A percentile compares a stretch with the other conserved stretches of the same genome.
Conservation (phyloP, 2,888 invertebrate species). For the Drosophila pseudotakahashii region DNA sequence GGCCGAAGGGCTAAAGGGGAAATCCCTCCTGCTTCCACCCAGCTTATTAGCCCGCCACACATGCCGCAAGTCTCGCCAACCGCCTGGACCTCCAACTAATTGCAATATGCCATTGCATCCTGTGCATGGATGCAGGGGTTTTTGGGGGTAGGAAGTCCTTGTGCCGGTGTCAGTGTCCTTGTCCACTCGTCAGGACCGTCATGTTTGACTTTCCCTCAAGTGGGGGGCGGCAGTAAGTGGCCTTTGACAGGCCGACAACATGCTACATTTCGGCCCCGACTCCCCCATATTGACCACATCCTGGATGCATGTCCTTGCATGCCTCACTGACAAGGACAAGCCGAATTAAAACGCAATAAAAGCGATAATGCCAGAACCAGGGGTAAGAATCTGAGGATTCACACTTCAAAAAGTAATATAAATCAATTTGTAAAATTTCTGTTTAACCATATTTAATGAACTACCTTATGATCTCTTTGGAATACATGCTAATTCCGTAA, state of each 20-base stretch:
- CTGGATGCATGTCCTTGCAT: constrained; percentile 69
- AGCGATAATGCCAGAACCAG: constrained; percentile 73
- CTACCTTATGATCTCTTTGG: too few species aligned
- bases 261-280: constrained; percentile 38
- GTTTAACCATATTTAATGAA: background rate
- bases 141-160: background rate
- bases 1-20: constrained; percentile 9
- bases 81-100: constrained; percentile 62
- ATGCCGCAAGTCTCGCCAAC: constrained; percentile 41
- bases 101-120: constrained; percentile 75
- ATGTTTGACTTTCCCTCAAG: constrained; percentile 59
- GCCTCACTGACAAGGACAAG: constrained; percentile 74
- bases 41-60: constrained; percentile 66
- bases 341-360: constrained; percentile 78
- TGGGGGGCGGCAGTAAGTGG: constrained; percentile 33
- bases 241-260: constrained; percentile 73
- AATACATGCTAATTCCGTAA: too few species aligned
- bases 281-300: constrained; percentile 52
- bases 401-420: background rate
- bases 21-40: background rate
- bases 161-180: constrained; percentile 40
- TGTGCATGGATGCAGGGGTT: constrained; percentile 40
- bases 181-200: constrained; percentile 62
- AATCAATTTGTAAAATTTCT: background rate
- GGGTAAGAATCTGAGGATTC: background rate